phyloP scores from a whole-genome alignment of 2,113 vertebrate species.

The Albula goreensis region DNA sequence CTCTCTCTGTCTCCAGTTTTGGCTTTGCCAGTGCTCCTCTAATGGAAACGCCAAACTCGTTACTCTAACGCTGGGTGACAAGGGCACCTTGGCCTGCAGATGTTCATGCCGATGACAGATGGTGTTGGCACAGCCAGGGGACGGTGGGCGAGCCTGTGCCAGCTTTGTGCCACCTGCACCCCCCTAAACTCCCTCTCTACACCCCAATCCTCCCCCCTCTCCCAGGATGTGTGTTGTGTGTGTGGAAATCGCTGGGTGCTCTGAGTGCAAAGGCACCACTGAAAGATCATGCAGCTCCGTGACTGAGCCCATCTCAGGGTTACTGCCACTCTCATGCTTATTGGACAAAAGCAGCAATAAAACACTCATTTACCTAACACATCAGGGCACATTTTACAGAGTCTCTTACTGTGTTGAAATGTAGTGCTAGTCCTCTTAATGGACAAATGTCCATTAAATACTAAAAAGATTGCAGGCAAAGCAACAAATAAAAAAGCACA shows the following conservation, averaged over 20 bases:
- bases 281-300: neutral
- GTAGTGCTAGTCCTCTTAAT: neutral
- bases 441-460: neutral
- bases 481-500: neutral
- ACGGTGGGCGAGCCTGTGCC: conserved; percentile 66
- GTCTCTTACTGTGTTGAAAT: neutral
- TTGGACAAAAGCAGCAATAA: too few relatives aligned
- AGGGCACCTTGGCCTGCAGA: conserved; percentile 84
- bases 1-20: conserved; percentile 23
- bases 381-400: neutral
- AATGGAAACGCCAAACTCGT: conserved; percentile 70
- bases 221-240: neutral
- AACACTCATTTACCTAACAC: neutral
- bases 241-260: neutral
- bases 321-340: neutral
- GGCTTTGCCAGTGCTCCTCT: conserved; percentile 54
- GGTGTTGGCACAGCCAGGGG: conserved; percentile 68
- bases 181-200: conserved; percentile 22
- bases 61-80: conserved; percentile 74
- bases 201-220: neutral
- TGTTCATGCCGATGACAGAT: conserved; percentile 79
- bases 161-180: conserved; percentile 67
- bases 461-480: too few relatives aligned
- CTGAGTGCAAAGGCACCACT: neutral
- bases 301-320: neutral